A percentile compares a stretch with the other conserved stretches of the same genome.
phyloP scores from a whole-genome alignment of 2,888 invertebrate species.

The Liopterus haemorrhoidalis region DNA sequence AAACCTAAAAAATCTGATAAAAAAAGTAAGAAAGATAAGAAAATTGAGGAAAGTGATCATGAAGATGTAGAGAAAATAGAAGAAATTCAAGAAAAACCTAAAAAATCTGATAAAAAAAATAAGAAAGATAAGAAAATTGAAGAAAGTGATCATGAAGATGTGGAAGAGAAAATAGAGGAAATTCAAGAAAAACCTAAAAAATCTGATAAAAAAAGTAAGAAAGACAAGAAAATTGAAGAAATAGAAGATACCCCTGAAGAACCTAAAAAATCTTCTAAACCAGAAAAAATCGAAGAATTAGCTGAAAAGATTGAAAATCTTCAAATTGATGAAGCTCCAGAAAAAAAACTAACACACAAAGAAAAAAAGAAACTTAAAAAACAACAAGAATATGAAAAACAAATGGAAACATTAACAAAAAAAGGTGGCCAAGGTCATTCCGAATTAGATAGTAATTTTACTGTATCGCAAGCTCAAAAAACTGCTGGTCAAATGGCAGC shows the following conservation, averaged over 20 bases:
- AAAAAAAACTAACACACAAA: conserved; percentile 80
- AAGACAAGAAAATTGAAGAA: conserved; percentile 23
- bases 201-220: conserved; percentile 18
- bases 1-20: conserved; percentile 27
- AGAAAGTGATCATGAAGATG: conserved; percentile 24
- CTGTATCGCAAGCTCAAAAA: conserved; percentile 81
- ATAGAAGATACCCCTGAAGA: conserved; percentile 15
- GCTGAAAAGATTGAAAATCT: conserved; percentile 24
- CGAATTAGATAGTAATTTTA: conserved; percentile 88
- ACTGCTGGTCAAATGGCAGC: conserved; percentile 70
- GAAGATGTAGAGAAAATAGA: conserved; percentile 43
- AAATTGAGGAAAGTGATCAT: conserved; percentile 38
- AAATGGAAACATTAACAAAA: conserved; percentile 76
- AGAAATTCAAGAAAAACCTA: conserved; percentile 14
- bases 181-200: background rate
- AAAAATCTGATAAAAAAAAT: conserved; percentile 18
- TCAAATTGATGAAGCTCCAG: conserved; percentile 44
- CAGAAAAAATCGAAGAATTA: conserved; percentile 25
- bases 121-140: conserved; percentile 22
- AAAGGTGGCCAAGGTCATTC: conserved; percentile 87
- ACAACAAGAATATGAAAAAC: conserved; percentile 80
- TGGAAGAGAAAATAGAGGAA: conserved; percentile 23
- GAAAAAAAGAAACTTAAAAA: conserved; percentile 89
- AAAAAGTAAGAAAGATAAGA: conserved; percentile 22
- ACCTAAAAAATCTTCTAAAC: conserved; percentile 3